Base-by-base conservation (phyloP, 2,888 invertebrate genomes). In the Pollenia labialis region DNA sequence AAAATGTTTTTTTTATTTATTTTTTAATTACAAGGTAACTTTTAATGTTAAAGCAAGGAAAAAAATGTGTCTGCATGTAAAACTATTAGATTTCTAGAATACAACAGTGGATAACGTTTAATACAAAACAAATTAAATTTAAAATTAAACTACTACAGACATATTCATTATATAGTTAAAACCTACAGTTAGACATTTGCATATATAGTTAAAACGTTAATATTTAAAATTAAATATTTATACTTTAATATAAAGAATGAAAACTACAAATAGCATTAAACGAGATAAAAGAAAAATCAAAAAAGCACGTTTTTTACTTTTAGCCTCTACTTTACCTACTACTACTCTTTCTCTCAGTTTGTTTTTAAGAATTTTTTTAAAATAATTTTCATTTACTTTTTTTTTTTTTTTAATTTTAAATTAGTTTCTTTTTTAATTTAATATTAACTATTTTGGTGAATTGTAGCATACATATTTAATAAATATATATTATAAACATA, bases 71-170 rank as follows among this genome's bases (percentile, higher is more conserved):
- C 87, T 87, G 87, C 87, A 87, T 81, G 87, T 85, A 81, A 87
- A 87, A 84, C 87, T 87, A 87, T 87, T 87, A 87, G 87, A 87
- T 81, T 80, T 85, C 81, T 87, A 87, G 81, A 85, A 80, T 76
- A 87, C 85, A 60, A 60, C 23, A 86, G 85, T 88, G 85, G 80
- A 87, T 85, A 82, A 87, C 81, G 82, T 85, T 85, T 75, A 79
- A 85, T 81, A 82, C 58, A 75, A 85, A 85, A 82, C 58, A 75
- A 74, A 54, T 81, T 58, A 79, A 80, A 75, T 76, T 87, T 72
- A 83, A 83, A 89, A 86, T 88, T 89, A 88, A 89, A 89, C 86
- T 89, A 89, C 88, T 86, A 87, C 87, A 85, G 85, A 89, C 88
- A 89, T 87, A 84, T 87, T 87, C 76, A 87, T 85, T 85, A 77